phyloP scores from a whole-genome alignment of 2,113 vertebrate genomes.

The Orthonyx spaldingii region DNA sequence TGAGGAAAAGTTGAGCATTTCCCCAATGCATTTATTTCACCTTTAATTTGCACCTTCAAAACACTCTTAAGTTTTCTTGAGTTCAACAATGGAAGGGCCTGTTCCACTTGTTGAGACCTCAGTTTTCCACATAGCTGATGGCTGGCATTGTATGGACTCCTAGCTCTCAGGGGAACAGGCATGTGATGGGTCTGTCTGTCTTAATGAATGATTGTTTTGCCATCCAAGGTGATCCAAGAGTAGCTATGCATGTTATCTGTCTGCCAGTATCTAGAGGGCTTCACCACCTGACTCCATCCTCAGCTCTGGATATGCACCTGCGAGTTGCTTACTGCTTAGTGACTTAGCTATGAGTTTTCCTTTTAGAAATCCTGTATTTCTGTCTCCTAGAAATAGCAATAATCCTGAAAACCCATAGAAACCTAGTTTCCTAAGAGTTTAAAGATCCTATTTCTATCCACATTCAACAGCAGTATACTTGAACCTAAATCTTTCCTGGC shows the following conservation, averaged over 20 bases:
- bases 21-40: not conserved
- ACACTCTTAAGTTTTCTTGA: not conserved
- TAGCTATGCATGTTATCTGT: not conserved
- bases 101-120: not conserved
- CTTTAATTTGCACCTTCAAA: not conserved
- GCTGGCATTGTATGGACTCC: not conserved
- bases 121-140: not conserved
- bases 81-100: not conserved
- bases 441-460: not conserved
- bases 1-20: not conserved
- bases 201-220: not conserved
- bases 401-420: not conserved
- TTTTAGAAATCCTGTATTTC: not conserved
- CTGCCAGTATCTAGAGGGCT: not conserved
- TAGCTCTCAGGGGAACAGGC: not conserved
- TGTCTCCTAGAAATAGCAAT: not conserved
- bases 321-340: accelerated
- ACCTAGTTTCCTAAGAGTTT: not conserved
- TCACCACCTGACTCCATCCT: not conserved
- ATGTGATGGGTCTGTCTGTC: not conserved
- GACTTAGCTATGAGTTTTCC: not conserved
- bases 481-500: not conserved
- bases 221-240: not conserved
- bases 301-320: not conserved
- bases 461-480: not conserved